These are phyloP conservation scores for Lerema accius DNA, from an alignment of 1,140 invertebrate species.

Conservation along the genomic window DNA sequence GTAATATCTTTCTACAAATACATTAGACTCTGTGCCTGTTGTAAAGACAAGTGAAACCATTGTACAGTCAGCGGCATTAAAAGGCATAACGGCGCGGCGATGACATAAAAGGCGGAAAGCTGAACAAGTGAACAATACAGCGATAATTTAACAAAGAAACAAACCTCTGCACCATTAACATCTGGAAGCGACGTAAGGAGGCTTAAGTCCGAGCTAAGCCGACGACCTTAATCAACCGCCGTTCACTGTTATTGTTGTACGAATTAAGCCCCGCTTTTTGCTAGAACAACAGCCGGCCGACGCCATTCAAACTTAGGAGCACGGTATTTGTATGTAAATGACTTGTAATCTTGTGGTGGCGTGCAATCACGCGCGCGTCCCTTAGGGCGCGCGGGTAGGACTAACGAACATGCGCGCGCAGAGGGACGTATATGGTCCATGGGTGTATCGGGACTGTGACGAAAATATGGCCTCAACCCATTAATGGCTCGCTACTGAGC, in stretches of 20 bases:
- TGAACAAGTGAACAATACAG: constrained; percentile 11
- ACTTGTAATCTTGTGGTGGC: constrained; percentile 66
- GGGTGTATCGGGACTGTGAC: no score
- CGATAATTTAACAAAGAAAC: constrained; percentile 17
- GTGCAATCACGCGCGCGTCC: constrained; percentile 50
- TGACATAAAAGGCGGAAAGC: not conserved
- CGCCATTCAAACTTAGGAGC: constrained; percentile 68
- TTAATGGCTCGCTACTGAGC: no score
- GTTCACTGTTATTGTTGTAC: constrained; percentile 71
- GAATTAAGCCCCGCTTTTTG: constrained; percentile 77
- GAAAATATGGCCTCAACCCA: no score
- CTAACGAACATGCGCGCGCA: not conserved
- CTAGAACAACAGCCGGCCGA: constrained; percentile 64
- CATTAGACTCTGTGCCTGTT: no score
- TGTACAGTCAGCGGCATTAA: not conserved
- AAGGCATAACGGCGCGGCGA: not conserved
- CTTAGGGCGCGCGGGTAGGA: not conserved
- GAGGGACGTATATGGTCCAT: no score
- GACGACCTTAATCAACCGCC: constrained; percentile 49
- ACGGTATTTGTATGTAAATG: constrained; percentile 78
- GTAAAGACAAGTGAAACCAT: no score
- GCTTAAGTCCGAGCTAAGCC: constrained; percentile 14
- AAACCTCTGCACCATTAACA: constrained; percentile 23
- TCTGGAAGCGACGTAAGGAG: constrained; percentile 26
- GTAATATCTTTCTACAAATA: no score